Evolutionary conservation across 2,888 invertebrate species (phyloP), one percentile per base, ranked within the genome.

Genomic region (Keiferia lycopersicella): DNA sequence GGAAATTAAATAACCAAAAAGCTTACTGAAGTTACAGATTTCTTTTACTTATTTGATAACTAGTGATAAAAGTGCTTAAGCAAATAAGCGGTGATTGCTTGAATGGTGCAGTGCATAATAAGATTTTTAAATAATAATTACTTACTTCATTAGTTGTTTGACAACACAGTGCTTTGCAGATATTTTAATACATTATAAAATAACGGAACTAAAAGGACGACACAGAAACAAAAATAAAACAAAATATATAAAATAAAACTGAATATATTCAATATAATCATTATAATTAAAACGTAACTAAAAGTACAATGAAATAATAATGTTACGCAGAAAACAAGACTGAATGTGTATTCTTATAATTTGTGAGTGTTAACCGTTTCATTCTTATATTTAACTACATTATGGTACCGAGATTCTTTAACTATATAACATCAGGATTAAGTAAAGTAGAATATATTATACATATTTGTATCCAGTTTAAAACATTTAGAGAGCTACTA

Each of bases 201-300:
- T n/a, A 64, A 45, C 53, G 10, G 20, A 63, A 62, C 50, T 48
- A 48, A 53, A 62, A 50, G 56, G 34, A 62, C 62, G 56, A 0
- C 63, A 65, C 63, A 65, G 7, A 64, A 64, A 63, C 57, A 62
- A 80, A 84, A 87, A 91, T 86, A 83, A 92, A 92, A 89, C 86
- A 83, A 88, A 88, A 84, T 72, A 83, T 76, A 81, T 88, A 86
- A 91, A 91, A 90, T 91, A 91, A 89, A 90, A 89, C 87, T 87
- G 88, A 88, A 88, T 91, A 91, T 91, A 91, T 91, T 91, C 82
- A 89, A 84, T 86, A 83, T 86, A 83, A 87, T 83, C 77, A 83
- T 85, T 85, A 87, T 78, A 84, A 85, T 84, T 87, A 86, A 84
- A 79, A 82, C 80, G 76, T 86, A 86, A 86, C 82, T 87, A 86